Base-by-base conservation (phyloP, 1,140 invertebrate species). In the Lordiphosa mommai region DNA sequence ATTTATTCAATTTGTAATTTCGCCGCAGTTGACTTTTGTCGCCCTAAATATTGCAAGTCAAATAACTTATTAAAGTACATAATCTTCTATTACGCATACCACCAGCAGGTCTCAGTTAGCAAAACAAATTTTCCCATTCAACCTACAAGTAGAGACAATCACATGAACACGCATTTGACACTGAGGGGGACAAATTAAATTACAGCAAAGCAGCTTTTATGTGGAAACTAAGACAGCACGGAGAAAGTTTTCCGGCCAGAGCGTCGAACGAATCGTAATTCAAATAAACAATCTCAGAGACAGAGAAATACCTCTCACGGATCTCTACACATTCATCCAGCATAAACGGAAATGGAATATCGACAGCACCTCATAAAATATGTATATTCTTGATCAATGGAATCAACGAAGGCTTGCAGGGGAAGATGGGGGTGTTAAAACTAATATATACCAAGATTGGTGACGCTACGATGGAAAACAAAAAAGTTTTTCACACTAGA, bases 221-320 rank as follows among this genome's bases (percentile, higher is more conserved):
- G 60, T 76, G 57, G 69, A 10, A n/a, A 52, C 14, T 30, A 32
- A 4, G n/a, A 23, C 38, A 40, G 37, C 12, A 36, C 20, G 20
- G 10, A 3, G 7, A 41, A 29, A 53, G n/a, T 17, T 12, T 23
- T 47, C 41, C 36, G 56, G 30, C 55, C 56, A 61, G 52, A 55
- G 66, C 49, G 52, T 55, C 48, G 38, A 65, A 66, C 55, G 36
- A 72, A 84, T 72, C 63, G 77, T 82, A 84, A 82, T 82, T 79
- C 72, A 85, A 84, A 72, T 77, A 85, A 77, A 77, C 77, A 85
- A 72, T 77, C 77, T 84, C 65, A 77, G 84, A 60, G 76, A 38
- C 52, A 49, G 46, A 9, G 4, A n/a, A n/a, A n/a, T n/a, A n/a
- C n/a, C 16, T 9, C 13, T 9, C 14, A 8, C 14, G 4, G 10